Evolutionary conservation across 2,797 vertebrate species (phyloP).

Genomic region (Sebastes vulpes): DNA sequence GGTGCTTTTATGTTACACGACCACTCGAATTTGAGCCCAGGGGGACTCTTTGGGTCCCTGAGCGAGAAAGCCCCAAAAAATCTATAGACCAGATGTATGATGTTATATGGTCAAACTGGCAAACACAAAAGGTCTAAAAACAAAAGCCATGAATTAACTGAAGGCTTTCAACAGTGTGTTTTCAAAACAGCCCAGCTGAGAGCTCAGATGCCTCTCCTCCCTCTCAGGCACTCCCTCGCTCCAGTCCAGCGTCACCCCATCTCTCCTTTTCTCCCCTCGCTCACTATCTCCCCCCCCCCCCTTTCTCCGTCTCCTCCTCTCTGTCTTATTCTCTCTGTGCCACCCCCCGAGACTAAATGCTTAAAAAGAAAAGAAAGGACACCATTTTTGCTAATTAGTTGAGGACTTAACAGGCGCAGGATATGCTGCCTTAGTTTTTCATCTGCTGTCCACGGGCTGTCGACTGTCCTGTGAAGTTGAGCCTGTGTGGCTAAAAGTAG

Average conservation of each 20-base stretch:
- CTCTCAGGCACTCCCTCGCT: constrained; percentile 77
- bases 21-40: constrained; percentile 91
- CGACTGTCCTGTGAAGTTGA: constrained; percentile 86
- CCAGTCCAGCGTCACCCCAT: constrained; percentile 55
- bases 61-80: constrained; percentile 93
- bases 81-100: constrained; percentile 99
- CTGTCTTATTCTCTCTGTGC: constrained; percentile 65
- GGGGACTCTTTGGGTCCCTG: constrained; percentile 91
- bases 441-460: constrained; percentile 89
- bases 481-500: constrained; percentile 88
- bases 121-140: constrained; percentile 96
- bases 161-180: constrained; percentile 97
- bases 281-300: constrained; percentile 65
- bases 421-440: constrained; percentile 88
- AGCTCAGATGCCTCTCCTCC: constrained; percentile 89
- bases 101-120: constrained; percentile 99
- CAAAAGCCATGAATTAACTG: constrained; percentile 97
- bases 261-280: constrained; percentile 68
- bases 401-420: constrained; percentile 92
- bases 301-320: constrained; percentile 46
- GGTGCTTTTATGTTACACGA: constrained; percentile 92
- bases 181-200: constrained; percentile 99
- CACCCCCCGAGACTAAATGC: constrained; percentile 91
- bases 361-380: constrained; percentile 87
- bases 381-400: constrained; percentile 99